phyloP scores from a whole-genome alignment of 2,888 invertebrate genomes.

The Cremastinae sp. region DNA sequence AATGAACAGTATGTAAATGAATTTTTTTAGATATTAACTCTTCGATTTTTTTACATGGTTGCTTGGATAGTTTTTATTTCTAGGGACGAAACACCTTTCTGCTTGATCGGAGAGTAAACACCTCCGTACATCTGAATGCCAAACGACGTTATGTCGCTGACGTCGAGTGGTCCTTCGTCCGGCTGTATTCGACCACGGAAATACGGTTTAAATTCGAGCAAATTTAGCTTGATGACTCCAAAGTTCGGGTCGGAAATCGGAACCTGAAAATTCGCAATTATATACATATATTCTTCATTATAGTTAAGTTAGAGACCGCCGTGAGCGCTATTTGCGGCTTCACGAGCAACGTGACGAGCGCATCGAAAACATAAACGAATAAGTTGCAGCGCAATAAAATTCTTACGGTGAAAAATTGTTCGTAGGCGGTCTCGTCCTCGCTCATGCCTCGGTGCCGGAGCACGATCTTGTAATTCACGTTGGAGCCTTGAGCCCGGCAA shows the following conservation, averaged over 20 bases:
- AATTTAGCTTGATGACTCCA: constrained; percentile 81
- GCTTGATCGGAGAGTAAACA: constrained; percentile 84
- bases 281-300: neutral
- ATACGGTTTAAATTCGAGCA: constrained; percentile 84
- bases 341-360: too few species aligned
- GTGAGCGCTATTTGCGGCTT: too few species aligned
- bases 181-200: constrained; percentile 83
- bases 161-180: constrained; percentile 83
- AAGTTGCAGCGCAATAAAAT: neutral
- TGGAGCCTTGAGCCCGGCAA: constrained; percentile 84
- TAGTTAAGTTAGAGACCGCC: too few species aligned
- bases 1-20: neutral
- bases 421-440: constrained; percentile 84
- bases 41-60: constrained; percentile 3
- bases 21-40: neutral
- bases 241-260: constrained; percentile 81
- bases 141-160: constrained; percentile 83
- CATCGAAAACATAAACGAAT: too few species aligned
- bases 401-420: constrained; percentile 81
- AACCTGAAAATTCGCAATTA: constrained; percentile 76
- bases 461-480: constrained; percentile 84
- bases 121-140: constrained; percentile 86
- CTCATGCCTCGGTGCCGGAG: constrained; percentile 83
- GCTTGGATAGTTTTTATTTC: constrained; percentile 84
- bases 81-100: constrained; percentile 84